Conservation (phyloP, 2,797 vertebrate species). For the Sebastes trivittatus region DNA sequence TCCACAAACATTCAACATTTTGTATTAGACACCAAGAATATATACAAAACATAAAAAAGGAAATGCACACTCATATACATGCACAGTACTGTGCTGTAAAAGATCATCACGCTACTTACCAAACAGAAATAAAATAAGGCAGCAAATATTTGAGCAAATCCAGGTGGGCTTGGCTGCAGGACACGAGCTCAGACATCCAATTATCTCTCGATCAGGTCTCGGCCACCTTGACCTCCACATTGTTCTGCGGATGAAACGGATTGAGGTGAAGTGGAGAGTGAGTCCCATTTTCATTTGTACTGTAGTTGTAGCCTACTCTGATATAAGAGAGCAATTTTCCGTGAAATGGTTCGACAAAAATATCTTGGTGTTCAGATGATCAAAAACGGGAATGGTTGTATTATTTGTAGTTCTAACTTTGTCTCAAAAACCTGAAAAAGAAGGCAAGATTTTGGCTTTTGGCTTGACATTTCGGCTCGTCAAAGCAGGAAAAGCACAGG, state of each 20-base stretch:
- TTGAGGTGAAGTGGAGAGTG: background rate
- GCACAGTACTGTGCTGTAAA: no score
- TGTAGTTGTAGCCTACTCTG: background rate
- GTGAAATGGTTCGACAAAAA: background rate
- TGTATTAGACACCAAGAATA: background rate
- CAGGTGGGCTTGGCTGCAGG: background rate
- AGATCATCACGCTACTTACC: no score
- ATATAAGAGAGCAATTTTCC: background rate
- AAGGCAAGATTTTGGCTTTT: no score
- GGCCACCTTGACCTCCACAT: background rate
- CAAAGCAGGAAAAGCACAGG: no score
- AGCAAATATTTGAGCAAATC: background rate
- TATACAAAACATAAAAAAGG: background rate
- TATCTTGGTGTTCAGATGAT: background rate
- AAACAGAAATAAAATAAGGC: background rate
- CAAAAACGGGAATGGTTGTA: background rate
- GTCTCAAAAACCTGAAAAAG: background rate
- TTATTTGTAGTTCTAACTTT: background rate
- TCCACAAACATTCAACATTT: background rate
- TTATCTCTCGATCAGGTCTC: background rate
- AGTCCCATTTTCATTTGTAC: background rate
- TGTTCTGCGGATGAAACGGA: background rate
- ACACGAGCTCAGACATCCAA: background rate
- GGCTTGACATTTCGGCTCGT: no score
- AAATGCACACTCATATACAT: background rate